Base-by-base conservation (phyloP, 2,797 vertebrate species). In the Parotocinclus haroldoi region DNA sequence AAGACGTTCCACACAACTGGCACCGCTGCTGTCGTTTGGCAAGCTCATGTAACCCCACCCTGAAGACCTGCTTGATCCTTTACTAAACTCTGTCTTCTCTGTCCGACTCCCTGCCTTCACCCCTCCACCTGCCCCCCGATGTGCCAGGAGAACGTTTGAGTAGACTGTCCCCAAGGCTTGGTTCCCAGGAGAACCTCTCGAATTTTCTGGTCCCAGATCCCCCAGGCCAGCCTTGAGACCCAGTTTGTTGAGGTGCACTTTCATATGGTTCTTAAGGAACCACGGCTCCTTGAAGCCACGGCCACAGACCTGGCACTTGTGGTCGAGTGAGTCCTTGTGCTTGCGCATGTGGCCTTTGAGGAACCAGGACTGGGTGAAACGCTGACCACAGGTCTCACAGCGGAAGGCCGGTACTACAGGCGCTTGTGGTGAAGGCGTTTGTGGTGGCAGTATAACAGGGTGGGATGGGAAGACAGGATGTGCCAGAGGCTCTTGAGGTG, bases 221-320 rank as follows among this genome's bases (percentile, higher is more conserved):
- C 89, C 86, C 45, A 91, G 72, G 45, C 88, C 86, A 12, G 90
- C 88, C 61, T 91, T 91, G 10, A 92, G 83, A 13, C 94, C 93
- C 46, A 95, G 86, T 84, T 96, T 96, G 85, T 95, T 95, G 75
- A 95, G 91, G 70, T 96, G 95, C 71, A 96, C 95, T 83, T 96
- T 96, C 95, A 96, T 96, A 86, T 96, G 95, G 82, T 96, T 96
- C 85, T 96, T 96, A 50, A 96, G 91, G 83, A 96, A 96, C 95
- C 95, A 96, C 42, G 95, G 93, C 80, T 96, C 95, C 80, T 96
- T 96, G 83, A 96, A 96, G 77, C 95, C 93, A 63, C 95, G 93
- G 58, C 94, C 95, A 39, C 95, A 96, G 42, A 96, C 93, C 60
- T 94, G 93, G 81, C 95, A 96, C 79, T 94, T 93, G 68, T 96